phyloP scores from a whole-genome alignment of 2,797 vertebrate species.

The Semotilus atromaculatus region DNA sequence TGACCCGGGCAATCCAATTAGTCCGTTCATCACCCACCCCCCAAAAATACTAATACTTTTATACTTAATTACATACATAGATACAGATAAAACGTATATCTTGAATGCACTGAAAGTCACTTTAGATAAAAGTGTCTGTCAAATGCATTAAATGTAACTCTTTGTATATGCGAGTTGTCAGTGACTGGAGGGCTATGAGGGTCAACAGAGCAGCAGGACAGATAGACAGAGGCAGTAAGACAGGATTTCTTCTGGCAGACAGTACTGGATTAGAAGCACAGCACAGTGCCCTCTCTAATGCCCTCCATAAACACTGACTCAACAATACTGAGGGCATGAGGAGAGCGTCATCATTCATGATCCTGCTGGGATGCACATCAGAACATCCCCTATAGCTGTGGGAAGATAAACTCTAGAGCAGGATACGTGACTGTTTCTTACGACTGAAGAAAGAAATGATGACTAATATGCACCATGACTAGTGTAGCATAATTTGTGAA shows the following conservation, averaged over 20 bases:
- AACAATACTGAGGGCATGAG: constrained; percentile 45
- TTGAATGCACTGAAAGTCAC: constrained; percentile 6
- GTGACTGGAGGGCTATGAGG: constrained; percentile 16
- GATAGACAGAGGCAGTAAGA: constrained; percentile 54
- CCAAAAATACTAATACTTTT: not conserved
- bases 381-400: not conserved
- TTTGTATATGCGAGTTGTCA: not conserved
- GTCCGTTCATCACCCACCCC: not conserved
- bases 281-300: constrained; percentile 68
- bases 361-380: constrained; percentile 4
- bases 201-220: constrained; percentile 24
- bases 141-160: constrained; percentile 15
- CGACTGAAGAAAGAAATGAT: not conserved
- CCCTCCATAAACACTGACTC: constrained; percentile 68
- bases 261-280: constrained; percentile 68
- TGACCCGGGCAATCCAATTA: constrained; percentile 22
- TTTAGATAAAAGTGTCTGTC: not conserved
- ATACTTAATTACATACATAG: not conserved
- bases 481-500: not conserved
- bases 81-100: not conserved
- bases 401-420: not conserved
- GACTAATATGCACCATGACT: not conserved
- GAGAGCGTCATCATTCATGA: constrained; percentile 31
- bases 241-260: constrained; percentile 69
- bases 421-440: not conserved